Evolutionary conservation across 2,113 vertebrate genomes (phyloP), one percentile per base, ranked within the genome.

Genomic region (Mandrillus leucophaeus): DNA sequence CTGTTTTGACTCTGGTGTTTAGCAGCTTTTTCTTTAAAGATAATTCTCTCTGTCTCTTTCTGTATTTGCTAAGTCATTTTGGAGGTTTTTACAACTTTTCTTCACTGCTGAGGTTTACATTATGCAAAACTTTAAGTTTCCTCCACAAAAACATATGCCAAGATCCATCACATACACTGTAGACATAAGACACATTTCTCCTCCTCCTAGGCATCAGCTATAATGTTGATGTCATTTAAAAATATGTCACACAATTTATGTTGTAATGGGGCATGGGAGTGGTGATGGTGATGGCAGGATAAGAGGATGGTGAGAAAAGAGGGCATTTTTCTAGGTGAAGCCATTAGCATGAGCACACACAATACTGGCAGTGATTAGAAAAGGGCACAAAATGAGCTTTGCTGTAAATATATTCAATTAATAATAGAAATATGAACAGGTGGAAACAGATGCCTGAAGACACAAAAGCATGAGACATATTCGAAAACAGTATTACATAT

Each of bases 1-100:
- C 84, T 94, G 9, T 79, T 97, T 90, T 72, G 40, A 79, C 90
- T 90, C 64, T 66, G 10, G 14, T 59, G n/a, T 79, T 83, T 57
- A 79, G 43, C 3, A 38, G 61, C 14, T 87, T 93, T 73, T 89
- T 70, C 22, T 76, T 81, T 45, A 72, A 72, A 57, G 17, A 92
- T 68, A 90, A 32, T n/a, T 68, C 18, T 38, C 17, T 57, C 11
- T 64, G n/a, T 76, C 17, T 93, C 55, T 92, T 88, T 9, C 38
- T 50, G 8, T 66, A 45, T 92, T 93, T 68, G 22, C 8, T n/a
- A 27, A 84, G 40, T 89, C 25, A 73, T 70, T 85, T 48, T 76
- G 18, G 2, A 83, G 13, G 10, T 6, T 59, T 73, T n/a, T 50
- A 88, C 35, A 95, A 38, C 6, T 87, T 50, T 50, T 78, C 57